phyloP scores from a whole-genome alignment of 2,888 invertebrate genomes.

The Oxytorus armatus region DNA sequence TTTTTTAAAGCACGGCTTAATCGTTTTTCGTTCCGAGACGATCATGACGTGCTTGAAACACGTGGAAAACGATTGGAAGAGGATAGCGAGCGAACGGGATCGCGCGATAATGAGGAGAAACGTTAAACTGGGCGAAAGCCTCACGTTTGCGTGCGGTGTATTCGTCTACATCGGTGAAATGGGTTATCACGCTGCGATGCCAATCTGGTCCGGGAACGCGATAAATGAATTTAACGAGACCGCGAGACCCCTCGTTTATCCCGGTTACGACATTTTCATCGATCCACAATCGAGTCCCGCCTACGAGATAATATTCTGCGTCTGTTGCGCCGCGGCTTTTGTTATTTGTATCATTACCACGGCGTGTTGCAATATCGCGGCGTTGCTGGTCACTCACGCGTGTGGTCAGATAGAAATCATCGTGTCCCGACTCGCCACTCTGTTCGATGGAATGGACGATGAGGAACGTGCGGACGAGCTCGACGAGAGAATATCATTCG shows the following conservation, averaged over 20 bases:
- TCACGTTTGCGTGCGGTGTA: no score
- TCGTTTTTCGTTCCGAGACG: no score
- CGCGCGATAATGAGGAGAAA: no score
- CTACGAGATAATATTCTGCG: constrained; percentile 67
- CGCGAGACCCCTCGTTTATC: constrained; percentile 48
- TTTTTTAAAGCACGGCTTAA: no score
- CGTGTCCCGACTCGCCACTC: constrained; percentile 26
- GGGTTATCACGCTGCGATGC: constrained; percentile 71
- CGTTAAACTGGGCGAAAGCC: no score
- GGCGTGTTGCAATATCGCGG: constrained; percentile 67
- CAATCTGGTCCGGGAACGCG: constrained; percentile 62
- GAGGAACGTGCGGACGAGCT: background rate
- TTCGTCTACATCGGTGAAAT: no score
- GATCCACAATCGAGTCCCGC: constrained; percentile 64
- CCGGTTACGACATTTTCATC: constrained; percentile 66
- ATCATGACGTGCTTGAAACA: no score
- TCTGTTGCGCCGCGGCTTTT: constrained; percentile 59
- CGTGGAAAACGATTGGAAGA: no score
- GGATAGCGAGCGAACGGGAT: no score
- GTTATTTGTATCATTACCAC: constrained; percentile 56
- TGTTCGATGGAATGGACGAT: constrained; percentile 51
- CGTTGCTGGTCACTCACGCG: constrained; percentile 71
- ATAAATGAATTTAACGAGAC: constrained; percentile 37
- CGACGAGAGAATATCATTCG: constrained; percentile 54
- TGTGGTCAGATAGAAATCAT: constrained; percentile 71